Evolutionary conservation across 2,113 vertebrate genomes (phyloP), one percentile per base, ranked within the genome.

Genomic region (Stigmatopora argus): DNA sequence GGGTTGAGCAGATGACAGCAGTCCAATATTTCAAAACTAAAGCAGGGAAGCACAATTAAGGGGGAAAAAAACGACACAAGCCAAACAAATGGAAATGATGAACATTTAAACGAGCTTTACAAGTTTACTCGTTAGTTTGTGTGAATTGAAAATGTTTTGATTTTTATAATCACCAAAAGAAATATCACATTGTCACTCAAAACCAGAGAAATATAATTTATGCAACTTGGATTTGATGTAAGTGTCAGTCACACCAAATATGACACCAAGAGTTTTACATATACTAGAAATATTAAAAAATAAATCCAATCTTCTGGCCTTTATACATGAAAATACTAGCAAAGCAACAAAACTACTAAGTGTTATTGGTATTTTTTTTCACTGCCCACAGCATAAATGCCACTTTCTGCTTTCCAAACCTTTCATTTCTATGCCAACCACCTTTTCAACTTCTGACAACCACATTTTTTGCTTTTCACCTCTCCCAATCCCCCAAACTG

Each of bases 381-480:
- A 21, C n/a, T 44, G 34, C 58, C 19, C 58, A 21, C 59, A 61
- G 35, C 59, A 45, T 61, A 61, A 45, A 61, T 21, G n/a, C 35
- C 19, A 44, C 38, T 23, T 44, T 60, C 18, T 21, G 58, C 41
- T 60, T 60, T 60, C 9, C 5, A 38, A 41, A 45, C 31, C 58
- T 60, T 60, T 19, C 58, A 44, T 45, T 61, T 45, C 12, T n/a
- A 31, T 13, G 15, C 26, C 8, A 49, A 14, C 23, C n/a, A 12
- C 23, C 46, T 49, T 63, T 49, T n/a, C 21, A n/a, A 45, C 35
- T 3, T 19, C 12, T 21, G 59, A 35, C 59, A 63, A 3, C 21
- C 14, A n/a, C 12, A 21, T n/a, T 49, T 57, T 31, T 49, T 31
- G 21, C 46, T 63, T 46, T 49, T 63, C 41, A 62, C 18, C 55